These are phyloP conservation scores for Episyrphus balteatus DNA, from an alignment of 1,140 invertebrate genomes.

Conservation along the genomic window DNA sequence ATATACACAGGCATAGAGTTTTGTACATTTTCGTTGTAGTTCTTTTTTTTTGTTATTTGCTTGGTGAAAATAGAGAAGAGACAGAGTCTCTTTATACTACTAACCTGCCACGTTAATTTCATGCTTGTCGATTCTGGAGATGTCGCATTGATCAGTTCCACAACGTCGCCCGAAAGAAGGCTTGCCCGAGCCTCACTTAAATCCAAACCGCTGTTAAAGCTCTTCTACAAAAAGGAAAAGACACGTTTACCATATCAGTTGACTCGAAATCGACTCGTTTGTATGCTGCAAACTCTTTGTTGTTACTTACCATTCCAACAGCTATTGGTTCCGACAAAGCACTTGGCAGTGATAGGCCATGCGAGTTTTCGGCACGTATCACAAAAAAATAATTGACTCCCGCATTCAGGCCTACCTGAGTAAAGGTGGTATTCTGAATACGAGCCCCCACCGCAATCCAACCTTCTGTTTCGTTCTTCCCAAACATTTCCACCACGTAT, in stretches of 20 bases:
- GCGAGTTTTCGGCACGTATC: conserved; percentile 73
- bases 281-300: background rate
- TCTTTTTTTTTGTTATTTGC: too few relatives aligned
- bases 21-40: background rate
- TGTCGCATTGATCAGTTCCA: conserved; percentile 68
- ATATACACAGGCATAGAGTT: background rate
- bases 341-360: conserved; percentile 63
- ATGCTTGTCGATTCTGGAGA: conserved; percentile 71
- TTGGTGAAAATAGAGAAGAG: too few relatives aligned
- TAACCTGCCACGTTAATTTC: conserved; percentile 73
- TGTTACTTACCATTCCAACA: conserved; percentile 31
- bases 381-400: conserved; percentile 77
- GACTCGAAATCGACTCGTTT: background rate
- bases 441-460: conserved; percentile 51
- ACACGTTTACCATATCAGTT: too few relatives aligned
- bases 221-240: conserved; percentile 11
- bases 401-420: conserved; percentile 54
- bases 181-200: conserved; percentile 52
- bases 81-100: conserved; percentile 3
- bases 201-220: conserved; percentile 43
- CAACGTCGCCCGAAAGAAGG: conserved; percentile 58
- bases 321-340: conserved; percentile 52
- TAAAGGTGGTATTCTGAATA: conserved; percentile 49
- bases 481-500: conserved; percentile 64
- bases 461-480: conserved; percentile 39